Evolutionary conservation across 2,888 invertebrate species (phyloP).

Genomic region (Galerucella pusilla): DNA sequence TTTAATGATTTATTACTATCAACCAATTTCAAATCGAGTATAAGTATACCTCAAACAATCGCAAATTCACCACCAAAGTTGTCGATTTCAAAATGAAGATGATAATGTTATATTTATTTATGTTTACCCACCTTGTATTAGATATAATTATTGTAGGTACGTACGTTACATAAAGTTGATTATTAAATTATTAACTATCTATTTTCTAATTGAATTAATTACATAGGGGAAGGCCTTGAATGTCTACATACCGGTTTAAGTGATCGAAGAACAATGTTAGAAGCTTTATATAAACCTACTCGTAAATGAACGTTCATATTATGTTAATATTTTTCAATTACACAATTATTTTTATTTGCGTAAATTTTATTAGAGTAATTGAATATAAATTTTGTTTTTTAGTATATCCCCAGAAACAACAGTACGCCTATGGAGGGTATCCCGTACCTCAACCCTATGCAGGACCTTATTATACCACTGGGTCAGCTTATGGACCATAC

Average conservation of each 20-base stretch:
- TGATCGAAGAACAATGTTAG: not conserved
- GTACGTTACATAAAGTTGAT: not conserved
- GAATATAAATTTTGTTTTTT: conserved; percentile 57
- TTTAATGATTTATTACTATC: too few relatives aligned
- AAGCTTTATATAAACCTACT: not conserved
- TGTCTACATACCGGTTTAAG: not conserved
- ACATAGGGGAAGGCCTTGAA: not conserved
- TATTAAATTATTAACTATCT: not conserved
- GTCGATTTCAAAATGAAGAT: too few relatives aligned
- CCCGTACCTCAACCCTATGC: conserved; percentile 84
- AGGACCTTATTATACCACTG: conserved; percentile 88
- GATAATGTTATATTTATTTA: too few relatives aligned
- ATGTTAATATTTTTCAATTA: too few relatives aligned
- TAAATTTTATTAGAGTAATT: not conserved
- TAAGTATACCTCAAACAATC: too few relatives aligned
- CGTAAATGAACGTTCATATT: not conserved
- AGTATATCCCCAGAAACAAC: conserved; percentile 96
- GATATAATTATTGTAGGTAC: too few relatives aligned
- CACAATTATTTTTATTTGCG: too few relatives aligned
- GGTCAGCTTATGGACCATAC: conserved; percentile 93
- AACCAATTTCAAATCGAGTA: too few relatives aligned
- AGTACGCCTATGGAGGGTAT: conserved; percentile 91
- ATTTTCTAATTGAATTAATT: not conserved
- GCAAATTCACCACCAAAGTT: too few relatives aligned
- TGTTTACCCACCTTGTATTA: too few relatives aligned